Conservation (phyloP, 53 echinoderm and acorn worm genomes). For the Henricia sp. region DNA sequence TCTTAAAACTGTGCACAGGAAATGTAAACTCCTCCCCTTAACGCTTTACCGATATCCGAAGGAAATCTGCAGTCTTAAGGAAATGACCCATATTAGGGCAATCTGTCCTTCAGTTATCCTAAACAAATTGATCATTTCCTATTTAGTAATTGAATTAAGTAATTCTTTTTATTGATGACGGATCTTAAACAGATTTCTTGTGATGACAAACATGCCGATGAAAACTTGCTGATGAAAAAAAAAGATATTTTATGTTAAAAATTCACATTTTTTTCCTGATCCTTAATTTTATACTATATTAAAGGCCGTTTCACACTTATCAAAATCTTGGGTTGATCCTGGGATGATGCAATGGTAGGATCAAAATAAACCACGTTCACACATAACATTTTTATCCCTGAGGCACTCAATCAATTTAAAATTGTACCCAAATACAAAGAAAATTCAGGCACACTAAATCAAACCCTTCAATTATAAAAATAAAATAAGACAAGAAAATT, state of each 20-base stretch:
- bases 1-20: slow-evolving; percentile 12
- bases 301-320: no score
- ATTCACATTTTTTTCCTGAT: background rate
- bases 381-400: no score
- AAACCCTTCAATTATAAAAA: no score
- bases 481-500: no score
- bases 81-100: slow-evolving; percentile 39
- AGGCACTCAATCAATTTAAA: no score
- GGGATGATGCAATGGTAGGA: no score
- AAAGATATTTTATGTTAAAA: background rate
- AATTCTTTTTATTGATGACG: slow-evolving; percentile 25
- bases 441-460: no score
- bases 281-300: background rate
- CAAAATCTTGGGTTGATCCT: no score
- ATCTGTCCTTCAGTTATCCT: slow-evolving; percentile 14
- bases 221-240: background rate
- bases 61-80: slow-evolving; percentile 46
- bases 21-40: slow-evolving; percentile 32
- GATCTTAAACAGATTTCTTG: slow-evolving; percentile 34
- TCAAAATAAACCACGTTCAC: no score
- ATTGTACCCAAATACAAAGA: no score
- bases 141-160: slow-evolving; percentile 24
- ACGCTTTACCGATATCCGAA: background rate
- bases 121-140: slow-evolving; percentile 59
- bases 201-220: slow-evolving; percentile 24